Evolutionary conservation across 1,140 invertebrate species (phyloP).

Genomic region (Cephus cinctus): DNA sequence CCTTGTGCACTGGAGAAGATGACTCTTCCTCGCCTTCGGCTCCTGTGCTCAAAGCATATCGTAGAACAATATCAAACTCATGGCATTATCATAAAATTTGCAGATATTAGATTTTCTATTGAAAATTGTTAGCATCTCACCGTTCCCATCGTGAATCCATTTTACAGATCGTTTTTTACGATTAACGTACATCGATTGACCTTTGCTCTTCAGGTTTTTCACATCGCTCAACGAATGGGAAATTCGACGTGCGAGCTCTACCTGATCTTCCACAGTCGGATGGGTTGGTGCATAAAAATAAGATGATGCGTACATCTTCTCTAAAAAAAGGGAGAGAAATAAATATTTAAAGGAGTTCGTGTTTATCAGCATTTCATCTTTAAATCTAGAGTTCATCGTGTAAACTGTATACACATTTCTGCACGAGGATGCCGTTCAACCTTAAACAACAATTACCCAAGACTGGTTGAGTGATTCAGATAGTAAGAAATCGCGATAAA

Average conservation of each 20-base stretch:
- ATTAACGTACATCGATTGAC: slow-evolving; percentile 94
- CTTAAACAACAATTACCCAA: no score
- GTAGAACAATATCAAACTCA: not conserved
- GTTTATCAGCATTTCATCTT: no score
- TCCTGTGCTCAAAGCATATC: slow-evolving; percentile 25
- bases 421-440: no score
- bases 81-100: not conserved
- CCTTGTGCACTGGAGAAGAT: slow-evolving; percentile 34
- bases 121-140: slow-evolving; percentile 45
- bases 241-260: slow-evolving; percentile 86
- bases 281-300: slow-evolving; percentile 90
- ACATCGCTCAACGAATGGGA: slow-evolving; percentile 89
- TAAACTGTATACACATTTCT: no score
- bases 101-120: not conserved
- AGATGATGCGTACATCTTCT: slow-evolving; percentile 89
- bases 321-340: slow-evolving; percentile 55
- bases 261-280: slow-evolving; percentile 94
- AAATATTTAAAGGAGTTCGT: no score
- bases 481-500: no score
- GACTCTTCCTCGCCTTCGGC: slow-evolving; percentile 44
- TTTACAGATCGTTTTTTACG: slow-evolving; percentile 89
- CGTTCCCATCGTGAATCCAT: slow-evolving; percentile 89
- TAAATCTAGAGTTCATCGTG: no score
- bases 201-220: slow-evolving; percentile 87
- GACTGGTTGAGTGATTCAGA: no score